phyloP scores from a whole-genome alignment of 2,113 vertebrate species.

The Maccullochella peelii region DNA sequence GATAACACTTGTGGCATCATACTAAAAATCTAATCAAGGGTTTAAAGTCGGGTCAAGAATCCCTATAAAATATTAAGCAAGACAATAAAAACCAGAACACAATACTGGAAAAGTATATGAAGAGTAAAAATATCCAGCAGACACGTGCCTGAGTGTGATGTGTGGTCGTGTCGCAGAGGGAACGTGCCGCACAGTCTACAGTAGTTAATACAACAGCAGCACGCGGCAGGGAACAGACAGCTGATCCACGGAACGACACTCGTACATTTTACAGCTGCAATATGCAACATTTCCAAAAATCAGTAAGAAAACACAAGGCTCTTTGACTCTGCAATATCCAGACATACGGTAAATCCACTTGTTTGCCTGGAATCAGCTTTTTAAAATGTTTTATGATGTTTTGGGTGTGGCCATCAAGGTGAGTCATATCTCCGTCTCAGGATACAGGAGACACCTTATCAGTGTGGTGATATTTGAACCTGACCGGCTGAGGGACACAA shows the following conservation, averaged over 20 bases:
- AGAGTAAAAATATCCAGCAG: background rate
- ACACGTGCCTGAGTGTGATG: background rate
- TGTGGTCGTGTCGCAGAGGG: background rate
- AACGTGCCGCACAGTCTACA: background rate
- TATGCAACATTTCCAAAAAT: background rate
- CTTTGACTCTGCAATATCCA: background rate
- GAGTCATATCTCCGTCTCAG: background rate
- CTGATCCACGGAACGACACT: background rate
- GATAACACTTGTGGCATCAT: background rate
- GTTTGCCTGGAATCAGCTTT: background rate
- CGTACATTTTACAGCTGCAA: background rate
- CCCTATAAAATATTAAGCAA: background rate
- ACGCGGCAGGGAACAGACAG: constrained; percentile 33
- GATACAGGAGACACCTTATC: background rate
- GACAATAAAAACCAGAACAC: background rate
- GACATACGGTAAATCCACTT: background rate
- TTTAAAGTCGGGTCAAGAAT: background rate
- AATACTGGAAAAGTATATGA: background rate
- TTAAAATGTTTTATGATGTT: background rate
- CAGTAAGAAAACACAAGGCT: background rate
- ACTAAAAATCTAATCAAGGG: background rate
- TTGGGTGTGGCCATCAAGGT: background rate
- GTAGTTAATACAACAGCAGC: too few species aligned
- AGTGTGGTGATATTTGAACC: background rate
- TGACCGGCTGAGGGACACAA: background rate